Evolutionary conservation across 2,113 vertebrate genomes (phyloP).

Genomic region (Chloropsis hardwickii): DNA sequence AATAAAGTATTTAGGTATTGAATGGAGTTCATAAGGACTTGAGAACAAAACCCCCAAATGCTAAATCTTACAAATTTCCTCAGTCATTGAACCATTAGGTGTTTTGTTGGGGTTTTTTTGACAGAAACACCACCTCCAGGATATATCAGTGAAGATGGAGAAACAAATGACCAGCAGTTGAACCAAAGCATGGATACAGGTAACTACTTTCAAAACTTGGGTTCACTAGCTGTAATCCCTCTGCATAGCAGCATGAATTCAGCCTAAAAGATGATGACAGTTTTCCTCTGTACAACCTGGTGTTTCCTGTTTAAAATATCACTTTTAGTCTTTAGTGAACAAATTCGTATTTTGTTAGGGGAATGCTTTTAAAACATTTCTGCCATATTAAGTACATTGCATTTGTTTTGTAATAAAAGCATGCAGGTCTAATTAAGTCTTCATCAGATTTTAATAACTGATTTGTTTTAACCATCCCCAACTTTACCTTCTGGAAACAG

Average conservation of each 20-base stretch:
- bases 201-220: conserved; percentile 36
- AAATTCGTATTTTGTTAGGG: neutral
- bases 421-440: neutral
- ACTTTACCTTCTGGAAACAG: neutral
- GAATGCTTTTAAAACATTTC: neutral
- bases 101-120: neutral
- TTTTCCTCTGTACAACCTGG: neutral
- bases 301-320: neutral
- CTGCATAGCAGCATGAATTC: neutral
- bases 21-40: neutral
- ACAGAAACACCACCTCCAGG: conserved; percentile 95
- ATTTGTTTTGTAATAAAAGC: neutral
- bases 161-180: conserved; percentile 94
- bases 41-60: neutral
- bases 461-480: neutral
- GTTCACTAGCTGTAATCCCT: neutral
- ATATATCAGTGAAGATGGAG: conserved; percentile 98
- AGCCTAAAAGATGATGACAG: neutral
- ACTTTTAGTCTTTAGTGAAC: neutral
- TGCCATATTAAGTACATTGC: neutral
- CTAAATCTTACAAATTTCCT: neutral
- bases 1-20: neutral
- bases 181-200: conserved; percentile 99
- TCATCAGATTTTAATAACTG: neutral
- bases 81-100: neutral